A percentile compares a stretch with the other conserved stretches of the same genome.
These are phyloP conservation scores for Microcebus lehilahytsara DNA, from an alignment of 2,113 vertebrate genomes.

Conservation along the genomic window DNA sequence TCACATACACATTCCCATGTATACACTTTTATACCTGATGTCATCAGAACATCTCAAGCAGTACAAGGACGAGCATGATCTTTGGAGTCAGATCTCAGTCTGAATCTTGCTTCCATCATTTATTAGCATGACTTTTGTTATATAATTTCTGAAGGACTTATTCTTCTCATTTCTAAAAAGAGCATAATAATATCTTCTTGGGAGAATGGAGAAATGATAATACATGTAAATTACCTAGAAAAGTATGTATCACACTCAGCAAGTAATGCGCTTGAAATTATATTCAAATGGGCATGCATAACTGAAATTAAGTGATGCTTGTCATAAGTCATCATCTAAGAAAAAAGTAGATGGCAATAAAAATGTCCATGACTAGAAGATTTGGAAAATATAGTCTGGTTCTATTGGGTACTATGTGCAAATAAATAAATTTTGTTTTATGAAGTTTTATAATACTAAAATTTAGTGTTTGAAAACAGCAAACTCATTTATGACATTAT, in stretches of 20 bases:
- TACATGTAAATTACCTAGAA: neutral
- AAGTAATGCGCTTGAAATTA: neutral
- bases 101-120: neutral
- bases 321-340: neutral
- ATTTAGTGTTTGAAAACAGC: constrained; percentile 15
- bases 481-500: constrained; percentile 51
- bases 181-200: neutral
- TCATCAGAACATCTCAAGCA: neutral
- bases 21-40: neutral
- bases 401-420: neutral
- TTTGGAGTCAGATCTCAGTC: neutral
- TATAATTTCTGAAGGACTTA: neutral
- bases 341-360: neutral
- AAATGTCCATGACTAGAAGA: neutral
- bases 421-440: constrained; percentile 1
- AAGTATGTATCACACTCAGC: neutral
- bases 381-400: neutral
- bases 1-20: neutral
- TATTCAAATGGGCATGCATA: neutral
- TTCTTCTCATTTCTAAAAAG: constrained; percentile 18
- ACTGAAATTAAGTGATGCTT: neutral
- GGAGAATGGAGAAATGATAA: neutral
- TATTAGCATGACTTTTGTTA: neutral
- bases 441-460: neutral
- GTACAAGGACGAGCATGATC: neutral